These are phyloP conservation scores for Zaprionus obscuricornis DNA, from an alignment of 2,888 invertebrate species.

Conservation along the genomic window DNA sequence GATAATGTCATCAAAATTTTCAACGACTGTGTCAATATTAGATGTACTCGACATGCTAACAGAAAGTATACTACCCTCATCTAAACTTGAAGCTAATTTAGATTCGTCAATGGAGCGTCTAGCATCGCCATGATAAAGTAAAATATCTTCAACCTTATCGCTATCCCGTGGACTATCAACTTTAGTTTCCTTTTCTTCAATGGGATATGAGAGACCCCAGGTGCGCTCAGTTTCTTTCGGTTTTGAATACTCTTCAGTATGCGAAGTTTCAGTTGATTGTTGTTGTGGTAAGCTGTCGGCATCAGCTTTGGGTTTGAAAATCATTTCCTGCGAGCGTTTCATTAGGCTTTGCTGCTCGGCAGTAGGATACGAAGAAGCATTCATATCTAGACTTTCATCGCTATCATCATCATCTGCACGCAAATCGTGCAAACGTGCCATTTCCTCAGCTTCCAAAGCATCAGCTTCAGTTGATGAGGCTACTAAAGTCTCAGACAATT, in stretches of 20 bases:
- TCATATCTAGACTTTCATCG: constrained; percentile 84
- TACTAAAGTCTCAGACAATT: constrained; percentile 95
- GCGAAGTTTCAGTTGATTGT: constrained; percentile 64
- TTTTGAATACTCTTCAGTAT: constrained; percentile 65
- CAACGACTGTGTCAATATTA: constrained; percentile 83
- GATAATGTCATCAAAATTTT: constrained; percentile 81
- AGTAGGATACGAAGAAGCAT: constrained; percentile 46
- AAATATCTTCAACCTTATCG: constrained; percentile 71
- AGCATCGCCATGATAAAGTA: constrained; percentile 74
- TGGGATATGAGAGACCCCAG: constrained; percentile 78
- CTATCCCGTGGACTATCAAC: constrained; percentile 66
- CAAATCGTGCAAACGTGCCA: constrained; percentile 85
- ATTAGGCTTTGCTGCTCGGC: constrained; percentile 86
- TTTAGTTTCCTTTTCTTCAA: constrained; percentile 80
- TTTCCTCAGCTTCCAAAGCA: constrained; percentile 84
- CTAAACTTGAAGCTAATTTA: constrained; percentile 85
- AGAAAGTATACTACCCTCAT: constrained; percentile 86
- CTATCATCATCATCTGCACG: constrained; percentile 84
- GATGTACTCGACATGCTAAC: constrained; percentile 86
- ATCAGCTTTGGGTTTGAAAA: constrained; percentile 88
- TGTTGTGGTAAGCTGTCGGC: constrained; percentile 69
- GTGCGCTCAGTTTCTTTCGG: constrained; percentile 72
- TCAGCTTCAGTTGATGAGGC: constrained; percentile 91
- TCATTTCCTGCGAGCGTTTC: constrained; percentile 96
- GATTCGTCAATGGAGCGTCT: constrained; percentile 83